phyloP scores from a whole-genome alignment of 2,888 invertebrate species.

The Dione vanillae region DNA sequence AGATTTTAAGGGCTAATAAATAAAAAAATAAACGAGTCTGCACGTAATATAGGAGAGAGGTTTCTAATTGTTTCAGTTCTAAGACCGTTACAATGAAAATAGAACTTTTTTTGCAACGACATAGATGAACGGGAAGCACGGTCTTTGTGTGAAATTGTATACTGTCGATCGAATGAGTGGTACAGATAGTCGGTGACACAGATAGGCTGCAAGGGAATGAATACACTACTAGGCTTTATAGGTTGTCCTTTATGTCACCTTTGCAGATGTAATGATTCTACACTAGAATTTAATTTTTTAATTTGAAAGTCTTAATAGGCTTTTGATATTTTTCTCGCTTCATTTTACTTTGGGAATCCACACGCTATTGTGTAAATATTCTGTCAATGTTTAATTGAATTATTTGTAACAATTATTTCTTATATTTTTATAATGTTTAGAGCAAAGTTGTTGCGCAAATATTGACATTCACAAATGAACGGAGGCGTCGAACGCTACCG shows the following conservation, averaged over 20 bases:
- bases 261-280: not conserved
- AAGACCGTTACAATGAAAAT: constrained; percentile 24
- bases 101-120: constrained; percentile 20
- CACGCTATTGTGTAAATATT: not conserved
- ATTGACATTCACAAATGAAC: constrained; percentile 13
- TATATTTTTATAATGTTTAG: not conserved
- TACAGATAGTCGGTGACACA: constrained; percentile 27
- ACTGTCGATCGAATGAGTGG: constrained; percentile 31
- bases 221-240: constrained; percentile 5
- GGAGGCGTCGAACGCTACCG: constrained; percentile 21
- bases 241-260: constrained; percentile 4
- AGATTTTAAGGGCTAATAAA: not conserved
- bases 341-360: not conserved
- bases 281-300: too few species aligned
- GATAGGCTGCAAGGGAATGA: constrained; percentile 25
- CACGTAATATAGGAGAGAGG: not conserved
- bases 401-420: not conserved
- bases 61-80: constrained; percentile 2
- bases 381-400: constrained; percentile 1
- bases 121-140: constrained; percentile 26
- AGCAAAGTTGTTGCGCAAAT: constrained; percentile 4
- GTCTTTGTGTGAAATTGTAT: constrained; percentile 34
- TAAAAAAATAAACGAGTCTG: not conserved
- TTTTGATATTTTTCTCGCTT: not conserved
- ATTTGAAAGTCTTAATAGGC: too few species aligned